Conservation (phyloP, 2,797 vertebrate genomes). For the Neoniphon sammara region DNA sequence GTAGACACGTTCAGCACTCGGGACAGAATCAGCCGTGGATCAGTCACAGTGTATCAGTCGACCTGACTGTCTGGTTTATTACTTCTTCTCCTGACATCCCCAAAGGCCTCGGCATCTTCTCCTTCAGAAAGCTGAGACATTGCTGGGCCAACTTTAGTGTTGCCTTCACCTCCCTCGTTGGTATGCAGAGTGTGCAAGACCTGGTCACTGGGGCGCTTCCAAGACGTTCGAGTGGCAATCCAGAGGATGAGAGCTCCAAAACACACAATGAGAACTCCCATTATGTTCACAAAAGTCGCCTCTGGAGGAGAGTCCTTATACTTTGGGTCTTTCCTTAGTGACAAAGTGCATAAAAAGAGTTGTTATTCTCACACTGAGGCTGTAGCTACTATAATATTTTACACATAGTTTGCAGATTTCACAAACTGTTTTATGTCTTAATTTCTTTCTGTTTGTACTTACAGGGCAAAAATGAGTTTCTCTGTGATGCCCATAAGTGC, state of each 20-base stretch:
- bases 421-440: background rate
- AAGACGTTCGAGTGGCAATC: slow-evolving; percentile 89
- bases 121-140: slow-evolving; percentile 74
- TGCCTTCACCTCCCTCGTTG: slow-evolving; percentile 65
- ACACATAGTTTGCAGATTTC: background rate
- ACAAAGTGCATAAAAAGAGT: slow-evolving; percentile 21
- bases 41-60: slow-evolving; percentile 74
- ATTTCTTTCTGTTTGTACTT: slow-evolving; percentile 79
- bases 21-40: slow-evolving; percentile 32
- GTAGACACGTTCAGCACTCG: slow-evolving; percentile 35
- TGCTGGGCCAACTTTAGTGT: slow-evolving; percentile 63
- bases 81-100: slow-evolving; percentile 85
- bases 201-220: slow-evolving; percentile 92
- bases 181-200: slow-evolving; percentile 63
- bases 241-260: slow-evolving; percentile 91
- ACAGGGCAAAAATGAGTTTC: slow-evolving; percentile 93
- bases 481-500: slow-evolving; percentile 94
- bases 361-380: background rate
- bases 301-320: slow-evolving; percentile 90
- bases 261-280: slow-evolving; percentile 88
- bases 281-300: slow-evolving; percentile 88
- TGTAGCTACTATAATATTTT: background rate
- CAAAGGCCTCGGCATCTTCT: slow-evolving; percentile 73
- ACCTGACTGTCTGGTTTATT: slow-evolving; percentile 84
- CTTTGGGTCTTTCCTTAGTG: slow-evolving; percentile 71